Conservation (phyloP, 1,140 invertebrate genomes). For the Episyrphus balteatus region DNA sequence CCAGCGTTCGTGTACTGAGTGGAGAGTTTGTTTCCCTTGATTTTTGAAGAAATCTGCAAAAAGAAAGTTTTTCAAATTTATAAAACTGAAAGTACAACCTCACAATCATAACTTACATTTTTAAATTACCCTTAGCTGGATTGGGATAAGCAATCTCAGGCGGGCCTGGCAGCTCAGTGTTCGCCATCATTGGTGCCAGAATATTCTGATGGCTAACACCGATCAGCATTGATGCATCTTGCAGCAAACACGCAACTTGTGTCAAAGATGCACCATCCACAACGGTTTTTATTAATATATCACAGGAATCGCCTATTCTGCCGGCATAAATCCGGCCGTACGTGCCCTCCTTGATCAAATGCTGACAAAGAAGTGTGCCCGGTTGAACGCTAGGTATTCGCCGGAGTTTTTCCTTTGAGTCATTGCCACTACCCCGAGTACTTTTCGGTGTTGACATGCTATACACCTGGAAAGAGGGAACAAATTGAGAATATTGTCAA, state of each 20-base stretch:
- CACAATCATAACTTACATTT: slow-evolving; percentile 55
- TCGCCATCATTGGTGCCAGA: slow-evolving; percentile 67
- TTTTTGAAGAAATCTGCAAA: slow-evolving; percentile 49
- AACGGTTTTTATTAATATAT: slow-evolving; percentile 75
- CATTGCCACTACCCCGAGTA: slow-evolving; percentile 35
- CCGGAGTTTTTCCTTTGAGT: slow-evolving; percentile 51
- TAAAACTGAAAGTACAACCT: background rate
- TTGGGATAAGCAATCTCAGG: slow-evolving; percentile 75
- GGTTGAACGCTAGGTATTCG: slow-evolving; percentile 50
- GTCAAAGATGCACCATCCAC: slow-evolving; percentile 71
- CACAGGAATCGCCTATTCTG: slow-evolving; percentile 56
- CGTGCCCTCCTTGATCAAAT: slow-evolving; percentile 64
- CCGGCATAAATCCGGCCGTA: slow-evolving; percentile 72
- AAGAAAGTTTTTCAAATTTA: background rate
- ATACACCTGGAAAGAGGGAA: slow-evolving; percentile 36
- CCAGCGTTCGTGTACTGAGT: slow-evolving; percentile 70
- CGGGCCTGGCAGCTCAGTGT: slow-evolving; percentile 58
- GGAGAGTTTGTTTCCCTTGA: slow-evolving; percentile 46
- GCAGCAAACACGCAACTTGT: slow-evolving; percentile 68
- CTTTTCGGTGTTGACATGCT: slow-evolving; percentile 32
- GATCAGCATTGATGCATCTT: slow-evolving; percentile 73
- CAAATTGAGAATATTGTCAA: background rate
- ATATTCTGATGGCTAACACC: slow-evolving; percentile 74
- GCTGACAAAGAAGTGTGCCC: slow-evolving; percentile 50
- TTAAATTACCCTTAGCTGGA: slow-evolving; percentile 73